These are phyloP conservation scores for Dromius quadrimaculatus DNA, from an alignment of 2,888 invertebrate species.

Conservation along the genomic window DNA sequence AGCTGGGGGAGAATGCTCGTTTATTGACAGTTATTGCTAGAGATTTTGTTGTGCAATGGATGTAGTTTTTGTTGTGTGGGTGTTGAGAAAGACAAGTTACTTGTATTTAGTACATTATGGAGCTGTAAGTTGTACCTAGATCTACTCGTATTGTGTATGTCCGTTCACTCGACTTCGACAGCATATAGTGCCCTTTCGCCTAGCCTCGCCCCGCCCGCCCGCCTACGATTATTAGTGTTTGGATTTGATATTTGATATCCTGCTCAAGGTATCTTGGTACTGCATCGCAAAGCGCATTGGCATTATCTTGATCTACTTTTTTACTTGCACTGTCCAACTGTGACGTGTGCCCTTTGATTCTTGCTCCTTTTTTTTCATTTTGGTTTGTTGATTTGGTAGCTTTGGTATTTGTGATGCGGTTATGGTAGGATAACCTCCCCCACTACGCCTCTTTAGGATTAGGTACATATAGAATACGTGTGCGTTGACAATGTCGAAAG, in stretches of 20 bases:
- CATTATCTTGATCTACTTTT: background rate
- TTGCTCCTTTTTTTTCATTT: constrained; percentile 24
- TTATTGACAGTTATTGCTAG: too few species aligned
- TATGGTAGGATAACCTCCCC: background rate
- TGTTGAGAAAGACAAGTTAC: background rate
- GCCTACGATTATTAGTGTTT: constrained; percentile 40
- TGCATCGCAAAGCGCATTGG: constrained; percentile 19
- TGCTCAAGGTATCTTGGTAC: constrained; percentile 34
- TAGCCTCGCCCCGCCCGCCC: constrained; percentile 3
- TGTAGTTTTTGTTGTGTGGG: background rate
- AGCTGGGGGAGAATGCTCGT: too few species aligned
- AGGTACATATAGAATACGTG: background rate
- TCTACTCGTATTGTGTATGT: constrained; percentile 16
- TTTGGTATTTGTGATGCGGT: background rate
- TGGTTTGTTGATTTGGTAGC: background rate
- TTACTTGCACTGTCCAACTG: constrained; percentile 8
- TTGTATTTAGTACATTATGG: too few species aligned
- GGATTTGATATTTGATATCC: constrained; percentile 35
- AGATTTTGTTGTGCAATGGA: background rate
- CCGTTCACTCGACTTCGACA: constrained; percentile 1
- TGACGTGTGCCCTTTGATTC: constrained; percentile 17
- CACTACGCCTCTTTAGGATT: background rate
- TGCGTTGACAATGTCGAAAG: background rate
- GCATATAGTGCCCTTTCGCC: background rate
- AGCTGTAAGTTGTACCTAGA: background rate